These are phyloP conservation scores for Strongylocentrotus purpuratus DNA, from an alignment of 35 echinoderm and acorn worm genomes.

Conservation along the genomic window DNA sequence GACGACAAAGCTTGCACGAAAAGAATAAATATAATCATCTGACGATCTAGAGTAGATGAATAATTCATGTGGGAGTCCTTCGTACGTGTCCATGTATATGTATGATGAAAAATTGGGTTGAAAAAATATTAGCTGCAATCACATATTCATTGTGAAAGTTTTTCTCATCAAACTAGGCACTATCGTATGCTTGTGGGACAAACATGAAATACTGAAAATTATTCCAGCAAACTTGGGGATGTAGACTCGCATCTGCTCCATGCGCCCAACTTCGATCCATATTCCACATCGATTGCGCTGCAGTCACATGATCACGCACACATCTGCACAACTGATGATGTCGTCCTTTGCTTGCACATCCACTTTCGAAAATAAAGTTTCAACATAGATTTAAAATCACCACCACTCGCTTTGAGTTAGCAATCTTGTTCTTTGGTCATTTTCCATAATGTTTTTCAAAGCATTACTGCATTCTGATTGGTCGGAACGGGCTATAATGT, in stretches of 20 bases:
- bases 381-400: neutral
- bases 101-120: too few relatives aligned
- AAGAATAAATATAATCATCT: too few relatives aligned
- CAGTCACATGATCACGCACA: neutral
- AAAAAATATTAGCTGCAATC: too few relatives aligned
- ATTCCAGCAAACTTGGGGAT: neutral
- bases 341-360: neutral
- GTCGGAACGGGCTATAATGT: constrained; percentile 59
- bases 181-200: too few relatives aligned
- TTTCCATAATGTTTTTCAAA: neutral
- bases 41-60: too few relatives aligned
- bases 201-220: neutral
- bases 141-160: too few relatives aligned
- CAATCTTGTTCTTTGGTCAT: neutral
- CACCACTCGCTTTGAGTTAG: neutral
- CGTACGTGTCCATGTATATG: too few relatives aligned
- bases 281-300: neutral
- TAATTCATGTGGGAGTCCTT: too few relatives aligned
- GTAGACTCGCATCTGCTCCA: neutral
- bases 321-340: neutral
- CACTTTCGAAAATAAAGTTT: neutral
- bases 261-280: neutral
- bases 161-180: too few relatives aligned
- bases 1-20: too few relatives aligned
- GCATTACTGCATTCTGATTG: neutral